Evolutionary conservation across 1,140 invertebrate genomes (phyloP).

Genomic region (Gryon sp.): DNA sequence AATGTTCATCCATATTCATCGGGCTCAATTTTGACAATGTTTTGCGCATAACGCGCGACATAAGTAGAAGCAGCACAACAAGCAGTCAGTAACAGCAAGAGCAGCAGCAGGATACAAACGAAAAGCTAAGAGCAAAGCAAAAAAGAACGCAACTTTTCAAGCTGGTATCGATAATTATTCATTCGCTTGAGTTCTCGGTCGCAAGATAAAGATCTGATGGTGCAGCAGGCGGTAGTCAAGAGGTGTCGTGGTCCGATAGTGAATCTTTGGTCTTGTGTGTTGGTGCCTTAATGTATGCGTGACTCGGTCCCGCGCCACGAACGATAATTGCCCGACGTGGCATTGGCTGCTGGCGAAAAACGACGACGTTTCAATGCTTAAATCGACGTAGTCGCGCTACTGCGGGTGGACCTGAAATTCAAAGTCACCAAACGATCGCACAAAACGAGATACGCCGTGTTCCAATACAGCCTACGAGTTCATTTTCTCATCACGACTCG

Average conservation of each 20-base stretch:
- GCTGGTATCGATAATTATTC: slow-evolving; percentile 69
- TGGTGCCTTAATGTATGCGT: slow-evolving; percentile 73
- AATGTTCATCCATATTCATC: slow-evolving; percentile 43
- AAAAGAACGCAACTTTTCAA: slow-evolving; percentile 50
- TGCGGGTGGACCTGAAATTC: slow-evolving; percentile 51
- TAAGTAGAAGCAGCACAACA: neutral
- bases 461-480: slow-evolving; percentile 55
- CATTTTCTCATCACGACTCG: slow-evolving; percentile 42
- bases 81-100: too few species aligned
- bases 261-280: slow-evolving; percentile 64
- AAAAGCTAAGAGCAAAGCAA: slow-evolving; percentile 41
- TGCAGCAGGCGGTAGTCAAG: slow-evolving; percentile 61
- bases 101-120: slow-evolving; percentile 1
- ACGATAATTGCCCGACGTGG: slow-evolving; percentile 77
- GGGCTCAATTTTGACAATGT: slow-evolving; percentile 37
- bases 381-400: slow-evolving; percentile 60
- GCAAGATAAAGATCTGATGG: slow-evolving; percentile 67
- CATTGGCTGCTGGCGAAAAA: slow-evolving; percentile 69
- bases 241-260: slow-evolving; percentile 67
- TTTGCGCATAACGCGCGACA: slow-evolving; percentile 29
- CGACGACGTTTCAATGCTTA: slow-evolving; percentile 74
- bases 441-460: slow-evolving; percentile 45
- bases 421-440: slow-evolving; percentile 50
- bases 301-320: slow-evolving; percentile 69
- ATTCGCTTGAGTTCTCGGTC: slow-evolving; percentile 61